Conservation (phyloP, 2,797 vertebrate species). For the Oreochromis mossambicus region DNA sequence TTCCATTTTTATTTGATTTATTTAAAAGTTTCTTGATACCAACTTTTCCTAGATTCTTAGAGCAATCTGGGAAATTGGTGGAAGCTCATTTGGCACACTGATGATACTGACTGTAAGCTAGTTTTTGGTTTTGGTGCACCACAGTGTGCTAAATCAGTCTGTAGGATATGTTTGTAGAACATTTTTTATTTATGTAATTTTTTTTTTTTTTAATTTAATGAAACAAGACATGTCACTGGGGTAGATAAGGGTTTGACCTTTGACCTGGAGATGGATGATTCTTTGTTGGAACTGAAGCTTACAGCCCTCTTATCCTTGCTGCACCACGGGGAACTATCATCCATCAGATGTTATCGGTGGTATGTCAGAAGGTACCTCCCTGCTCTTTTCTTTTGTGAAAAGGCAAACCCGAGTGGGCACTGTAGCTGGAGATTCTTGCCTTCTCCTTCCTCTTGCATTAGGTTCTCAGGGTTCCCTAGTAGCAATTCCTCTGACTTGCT, state of each 20-base stretch:
- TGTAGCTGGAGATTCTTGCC: not conserved
- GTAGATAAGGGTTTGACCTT: not conserved
- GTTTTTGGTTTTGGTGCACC: not conserved
- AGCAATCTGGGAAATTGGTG: not conserved
- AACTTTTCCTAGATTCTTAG: not conserved
- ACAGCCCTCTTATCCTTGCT: not conserved
- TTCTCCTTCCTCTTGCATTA: not conserved
- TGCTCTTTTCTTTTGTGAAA: not conserved
- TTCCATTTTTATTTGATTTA: not conserved
- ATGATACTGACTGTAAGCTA: not conserved
- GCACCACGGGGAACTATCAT: not conserved
- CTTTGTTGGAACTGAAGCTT: not conserved
- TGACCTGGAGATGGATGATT: fast-evolving
- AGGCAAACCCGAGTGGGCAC: not conserved
- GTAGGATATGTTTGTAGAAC: no score
- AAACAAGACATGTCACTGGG: no score
- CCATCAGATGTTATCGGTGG: not conserved
- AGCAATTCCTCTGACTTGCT: no score
- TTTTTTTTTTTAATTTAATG: no score
- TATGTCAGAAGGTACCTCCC: not conserved
- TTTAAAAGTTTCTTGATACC: not conserved
- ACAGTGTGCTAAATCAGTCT: not conserved
- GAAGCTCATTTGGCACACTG: not conserved
- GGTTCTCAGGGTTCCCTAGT: not conserved
- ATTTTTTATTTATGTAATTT: no score